Base-by-base conservation (phyloP, 2,113 vertebrate species). In the Hemichromis elongatus region DNA sequence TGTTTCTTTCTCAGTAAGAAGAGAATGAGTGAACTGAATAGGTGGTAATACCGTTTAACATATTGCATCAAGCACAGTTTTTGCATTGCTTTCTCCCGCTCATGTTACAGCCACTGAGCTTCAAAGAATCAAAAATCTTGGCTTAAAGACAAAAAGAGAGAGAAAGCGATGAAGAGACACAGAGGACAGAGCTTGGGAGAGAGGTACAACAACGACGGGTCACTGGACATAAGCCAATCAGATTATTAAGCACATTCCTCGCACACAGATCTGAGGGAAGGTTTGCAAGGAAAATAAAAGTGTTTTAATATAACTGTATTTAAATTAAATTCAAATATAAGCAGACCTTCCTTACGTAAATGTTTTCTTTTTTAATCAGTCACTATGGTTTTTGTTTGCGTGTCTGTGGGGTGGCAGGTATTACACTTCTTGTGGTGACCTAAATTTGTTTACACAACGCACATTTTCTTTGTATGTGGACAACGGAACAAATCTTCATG, bases 151-250 rank as follows among this genome's bases (percentile, higher is more conserved):
- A 86, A 37, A 86, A 83, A 77, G 54, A 54, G 53, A 52, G 40
- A 33, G 37, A 59, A 55, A 24, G 52, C 73, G 47, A 37, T 61
- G 26, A 79, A 30, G 63, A 91, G 57, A 91, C 45, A 61, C 88
- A 85, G 79, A 79, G 55, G 85, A 52, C 50, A 4, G 16, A 55
- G 77, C 87, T 30, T 81, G 42, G 52, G 59, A 57, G 79, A 59
- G 59, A 82, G 88, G 85, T 93, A 77, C 35, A 70, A 82, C 84
- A 75, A 73, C 80, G 87, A 61, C 6, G 28, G 87, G 73, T 91
- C 90, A 90, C 52, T 90, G 86, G 77, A 85, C n/a, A 80, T 86
- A 89, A 90, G 80, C 85, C 84, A 47, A 86, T 90, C 88, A 85
- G 86, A 91, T 92, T 82, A 88, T 84, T 54, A 81, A n/a, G 35